Evolutionary conservation across 2,113 vertebrate genomes (phyloP).

Genomic region (Pungitius pungitius): DNA sequence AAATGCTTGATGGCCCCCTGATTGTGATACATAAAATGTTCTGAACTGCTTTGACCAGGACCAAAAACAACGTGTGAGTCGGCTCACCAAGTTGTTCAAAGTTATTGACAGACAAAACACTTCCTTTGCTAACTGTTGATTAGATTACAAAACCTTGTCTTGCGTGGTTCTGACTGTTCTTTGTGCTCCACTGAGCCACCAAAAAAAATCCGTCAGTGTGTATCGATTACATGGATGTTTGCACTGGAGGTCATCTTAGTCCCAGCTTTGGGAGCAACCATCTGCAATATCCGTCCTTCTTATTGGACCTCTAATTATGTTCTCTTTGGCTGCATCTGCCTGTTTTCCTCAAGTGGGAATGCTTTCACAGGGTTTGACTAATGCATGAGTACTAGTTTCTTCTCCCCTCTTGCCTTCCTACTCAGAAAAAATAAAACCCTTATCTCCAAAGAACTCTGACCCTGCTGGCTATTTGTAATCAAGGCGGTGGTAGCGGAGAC

Average conservation of each 20-base stretch:
- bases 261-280: constrained; percentile 7
- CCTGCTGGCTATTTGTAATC: constrained; percentile 35
- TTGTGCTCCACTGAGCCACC: neutral
- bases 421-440: constrained; percentile 50
- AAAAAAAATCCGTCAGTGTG: neutral
- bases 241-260: constrained; percentile 8
- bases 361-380: constrained; percentile 58
- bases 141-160: neutral
- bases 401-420: constrained; percentile 25
- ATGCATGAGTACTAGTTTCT: constrained; percentile 45
- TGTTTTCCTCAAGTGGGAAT: constrained; percentile 47
- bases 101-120: neutral
- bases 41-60: neutral
- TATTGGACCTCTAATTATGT: constrained; percentile 38
- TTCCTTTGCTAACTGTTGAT: neutral
- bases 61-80: neutral
- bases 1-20: neutral
- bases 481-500: constrained; percentile 8
- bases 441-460: constrained; percentile 33
- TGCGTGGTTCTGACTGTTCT: neutral
- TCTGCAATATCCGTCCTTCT: constrained; percentile 22
- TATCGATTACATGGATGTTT: constrained; percentile 1
- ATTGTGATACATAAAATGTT: neutral
- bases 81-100: neutral
- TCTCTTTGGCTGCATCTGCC: constrained; percentile 26